phyloP scores from a whole-genome alignment of 2,888 invertebrate genomes.

The Oscheius onirici region DNA sequence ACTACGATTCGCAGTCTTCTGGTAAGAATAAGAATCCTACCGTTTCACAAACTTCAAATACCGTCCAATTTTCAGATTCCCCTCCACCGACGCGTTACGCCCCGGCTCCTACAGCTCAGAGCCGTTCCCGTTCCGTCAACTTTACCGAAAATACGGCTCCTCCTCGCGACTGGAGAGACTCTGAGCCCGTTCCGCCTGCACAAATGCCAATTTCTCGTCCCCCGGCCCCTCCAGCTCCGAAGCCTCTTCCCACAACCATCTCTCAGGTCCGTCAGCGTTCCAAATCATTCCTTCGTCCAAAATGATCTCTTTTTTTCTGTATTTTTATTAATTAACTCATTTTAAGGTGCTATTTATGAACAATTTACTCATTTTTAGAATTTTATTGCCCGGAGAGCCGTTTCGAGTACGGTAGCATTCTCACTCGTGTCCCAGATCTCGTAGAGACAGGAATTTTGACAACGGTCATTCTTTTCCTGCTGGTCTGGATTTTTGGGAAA shows the following conservation, averaged over 20 bases:
- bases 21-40: no score
- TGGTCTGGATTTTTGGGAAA: slow-evolving; percentile 16
- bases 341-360: no score
- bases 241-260: background rate
- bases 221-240: background rate
- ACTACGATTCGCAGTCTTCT: slow-evolving; percentile 19
- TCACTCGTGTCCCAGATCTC: slow-evolving; percentile 6
- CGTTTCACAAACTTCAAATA: no score
- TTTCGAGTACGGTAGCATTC: background rate
- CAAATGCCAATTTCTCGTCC: background rate
- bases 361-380: slow-evolving; percentile 1
- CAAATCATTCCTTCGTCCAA: no score
- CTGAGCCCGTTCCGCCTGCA: background rate
- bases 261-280: background rate
- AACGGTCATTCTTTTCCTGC: slow-evolving; percentile 2
- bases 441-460: background rate
- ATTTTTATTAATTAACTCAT: background rate
- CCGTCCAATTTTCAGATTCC: background rate
- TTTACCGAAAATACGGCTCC: no score
- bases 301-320: background rate
- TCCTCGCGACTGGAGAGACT: no score
- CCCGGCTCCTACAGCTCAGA: background rate
- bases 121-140: no score
- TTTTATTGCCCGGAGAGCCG: background rate
- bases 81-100: background rate